Evolutionary conservation across 2,888 invertebrate species (phyloP), one percentile per base, ranked within the genome.

Genomic region (Drosophila affinis): DNA sequence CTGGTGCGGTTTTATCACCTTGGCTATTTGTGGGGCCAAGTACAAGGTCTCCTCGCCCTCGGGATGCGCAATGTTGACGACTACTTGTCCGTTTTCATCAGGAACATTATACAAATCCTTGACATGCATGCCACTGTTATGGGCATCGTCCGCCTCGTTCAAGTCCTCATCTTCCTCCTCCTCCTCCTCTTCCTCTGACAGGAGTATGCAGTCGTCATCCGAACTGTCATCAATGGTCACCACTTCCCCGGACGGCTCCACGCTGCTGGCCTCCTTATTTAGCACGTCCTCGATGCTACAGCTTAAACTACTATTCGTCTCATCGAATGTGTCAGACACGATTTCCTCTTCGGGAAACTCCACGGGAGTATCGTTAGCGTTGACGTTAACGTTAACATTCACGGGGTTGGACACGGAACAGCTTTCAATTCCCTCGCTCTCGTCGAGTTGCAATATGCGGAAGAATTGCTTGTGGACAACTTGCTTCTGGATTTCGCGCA

Each of bases 1-100:
- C 94, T 99, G 99, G 94, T 99, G 99, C 2, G 98, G 98, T 93
- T 99, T 99, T 64, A 99, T 98, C 59, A 97, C 94, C 78, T 96
- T 94, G 0, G 98, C 96, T 56, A 99, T 96, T 91, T 97, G 98
- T 0, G 98, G 97, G 0, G 98, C 97, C 63, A 99, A 93, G 92
- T 96, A 99, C 77, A 99, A 96, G 88, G 98, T 98, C 17, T 96
- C 95, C 90, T 99, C 99, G 60, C 95, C 95, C 64, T 96, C 96
- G 0, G 97, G 96, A 92, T 98, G 98, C 9, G 98, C 98, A 27
- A 98, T 95, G 91, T 99, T 99, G 57, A 99, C 96, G 72, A 98
- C 93, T 14, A 99, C 98, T 24, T 98, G 94, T 0, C 99, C 99
- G 90, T 97, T 95, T 75, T 97, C 97, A 92, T 99, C 98, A 0